phyloP scores from a whole-genome alignment of 2,113 vertebrate species.

The Todiramphus chloris region DNA sequence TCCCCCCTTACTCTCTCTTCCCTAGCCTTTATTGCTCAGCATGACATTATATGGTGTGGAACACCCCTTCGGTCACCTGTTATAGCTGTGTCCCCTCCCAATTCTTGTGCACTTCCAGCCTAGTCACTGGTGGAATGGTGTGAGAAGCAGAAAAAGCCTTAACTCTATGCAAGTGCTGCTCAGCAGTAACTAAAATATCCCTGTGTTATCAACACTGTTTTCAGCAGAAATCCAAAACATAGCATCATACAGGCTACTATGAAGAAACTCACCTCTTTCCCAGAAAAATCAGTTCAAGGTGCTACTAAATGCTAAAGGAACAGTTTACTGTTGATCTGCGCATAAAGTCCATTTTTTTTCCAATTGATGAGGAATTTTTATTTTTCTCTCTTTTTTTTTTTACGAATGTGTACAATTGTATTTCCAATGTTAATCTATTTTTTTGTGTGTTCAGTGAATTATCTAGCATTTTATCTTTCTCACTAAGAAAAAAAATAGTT shows the following conservation, averaged over 20 bases:
- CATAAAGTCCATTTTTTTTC: neutral
- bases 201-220: too few species aligned
- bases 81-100: neutral
- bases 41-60: accelerated
- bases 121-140: accelerated
- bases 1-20: neutral
- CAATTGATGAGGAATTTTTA: neutral
- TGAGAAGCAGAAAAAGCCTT: neutral
- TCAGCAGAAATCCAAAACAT: neutral
- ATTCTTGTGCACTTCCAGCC: neutral
- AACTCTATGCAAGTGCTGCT: too few species aligned
- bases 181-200: too few species aligned
- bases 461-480: neutral
- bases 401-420: accelerated
- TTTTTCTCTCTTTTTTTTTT: neutral
- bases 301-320: neutral
- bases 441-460: neutral
- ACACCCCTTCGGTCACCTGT: neutral
- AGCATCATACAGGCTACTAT: neutral
- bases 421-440: neutral
- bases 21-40: neutral
- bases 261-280: neutral
- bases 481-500: neutral
- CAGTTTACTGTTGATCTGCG: neutral
- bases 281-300: neutral